Conservation (phyloP, 2,797 vertebrate species). For the Malacoctenus gilli region DNA sequence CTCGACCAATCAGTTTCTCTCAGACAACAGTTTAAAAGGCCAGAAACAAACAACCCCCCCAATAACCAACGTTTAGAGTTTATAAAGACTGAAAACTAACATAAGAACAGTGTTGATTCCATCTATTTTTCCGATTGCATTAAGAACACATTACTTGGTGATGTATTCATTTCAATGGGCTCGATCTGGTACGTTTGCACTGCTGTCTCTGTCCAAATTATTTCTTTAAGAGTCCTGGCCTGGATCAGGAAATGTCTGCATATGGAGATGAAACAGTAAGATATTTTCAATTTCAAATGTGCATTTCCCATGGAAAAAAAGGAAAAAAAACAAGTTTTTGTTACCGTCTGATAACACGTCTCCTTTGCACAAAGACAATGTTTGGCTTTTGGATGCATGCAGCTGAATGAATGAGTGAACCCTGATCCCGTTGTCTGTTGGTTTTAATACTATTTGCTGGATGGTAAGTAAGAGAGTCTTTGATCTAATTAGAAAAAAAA, state of each 20-base stretch:
- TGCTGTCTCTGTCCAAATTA: slow-evolving; percentile 74
- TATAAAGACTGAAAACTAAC: too few species aligned
- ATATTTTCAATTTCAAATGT: slow-evolving; percentile 64
- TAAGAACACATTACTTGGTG: too few species aligned
- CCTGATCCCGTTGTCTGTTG: slow-evolving; percentile 13
- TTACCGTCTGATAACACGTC: background rate
- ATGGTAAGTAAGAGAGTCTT: slow-evolving; percentile 32
- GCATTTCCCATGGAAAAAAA: background rate
- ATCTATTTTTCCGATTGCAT: too few species aligned
- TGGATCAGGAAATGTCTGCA: slow-evolving; percentile 79
- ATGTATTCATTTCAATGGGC: slow-evolving; percentile 48
- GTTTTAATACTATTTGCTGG: background rate
- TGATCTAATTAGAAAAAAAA: background rate
- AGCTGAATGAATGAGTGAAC: slow-evolving; percentile 3
- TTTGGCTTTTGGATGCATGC: too few species aligned
- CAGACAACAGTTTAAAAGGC: too few species aligned
- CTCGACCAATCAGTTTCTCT: too few species aligned
- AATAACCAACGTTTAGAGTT: too few species aligned
- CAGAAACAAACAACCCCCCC: too few species aligned
- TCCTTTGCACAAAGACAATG: too few species aligned
- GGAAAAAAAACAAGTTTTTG: background rate
- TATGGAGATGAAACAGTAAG: slow-evolving; percentile 84
- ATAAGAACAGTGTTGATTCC: slow-evolving; percentile 4
- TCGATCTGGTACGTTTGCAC: slow-evolving; percentile 61
- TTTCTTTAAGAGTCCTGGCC: slow-evolving; percentile 79